phyloP scores from a whole-genome alignment of 2,888 invertebrate species.

The Anorthoa munda region DNA sequence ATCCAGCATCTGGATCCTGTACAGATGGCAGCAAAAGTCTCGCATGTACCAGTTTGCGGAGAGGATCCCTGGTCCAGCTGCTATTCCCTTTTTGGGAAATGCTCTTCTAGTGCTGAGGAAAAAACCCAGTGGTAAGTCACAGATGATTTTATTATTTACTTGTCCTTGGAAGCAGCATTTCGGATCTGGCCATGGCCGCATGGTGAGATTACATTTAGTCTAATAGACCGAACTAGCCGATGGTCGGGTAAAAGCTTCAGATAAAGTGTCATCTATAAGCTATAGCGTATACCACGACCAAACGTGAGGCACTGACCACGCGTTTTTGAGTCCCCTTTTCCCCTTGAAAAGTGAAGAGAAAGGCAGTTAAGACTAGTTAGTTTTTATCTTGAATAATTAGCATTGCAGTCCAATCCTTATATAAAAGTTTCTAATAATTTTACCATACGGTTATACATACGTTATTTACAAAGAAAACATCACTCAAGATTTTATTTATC shows the following conservation, averaged over 20 bases:
- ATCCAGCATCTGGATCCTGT: slow-evolving; percentile 78
- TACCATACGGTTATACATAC: no score
- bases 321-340: no score
- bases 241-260: no score
- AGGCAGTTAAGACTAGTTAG: no score
- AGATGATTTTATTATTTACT: background rate
- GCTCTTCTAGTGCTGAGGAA: slow-evolving; percentile 92
- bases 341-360: no score
- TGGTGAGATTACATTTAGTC: no score
- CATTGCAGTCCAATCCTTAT: background rate
- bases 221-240: no score
- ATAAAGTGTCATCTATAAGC: no score
- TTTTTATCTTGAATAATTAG: no score
- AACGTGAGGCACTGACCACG: no score
- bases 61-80: slow-evolving; percentile 93
- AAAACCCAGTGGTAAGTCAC: slow-evolving; percentile 90
- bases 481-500: background rate
- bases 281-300: no score
- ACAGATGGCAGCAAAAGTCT: slow-evolving; percentile 88
- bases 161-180: background rate
- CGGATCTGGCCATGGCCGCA: no score
- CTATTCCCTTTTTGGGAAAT: slow-evolving; percentile 93
- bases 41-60: slow-evolving; percentile 91
- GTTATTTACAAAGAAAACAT: background rate
- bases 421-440: background rate